A percentile compares a stretch with the other conserved stretches of the same genome.
Evolutionary conservation across 1,140 invertebrate species (phyloP).

Genomic region (Andrena cerasifolii): DNA sequence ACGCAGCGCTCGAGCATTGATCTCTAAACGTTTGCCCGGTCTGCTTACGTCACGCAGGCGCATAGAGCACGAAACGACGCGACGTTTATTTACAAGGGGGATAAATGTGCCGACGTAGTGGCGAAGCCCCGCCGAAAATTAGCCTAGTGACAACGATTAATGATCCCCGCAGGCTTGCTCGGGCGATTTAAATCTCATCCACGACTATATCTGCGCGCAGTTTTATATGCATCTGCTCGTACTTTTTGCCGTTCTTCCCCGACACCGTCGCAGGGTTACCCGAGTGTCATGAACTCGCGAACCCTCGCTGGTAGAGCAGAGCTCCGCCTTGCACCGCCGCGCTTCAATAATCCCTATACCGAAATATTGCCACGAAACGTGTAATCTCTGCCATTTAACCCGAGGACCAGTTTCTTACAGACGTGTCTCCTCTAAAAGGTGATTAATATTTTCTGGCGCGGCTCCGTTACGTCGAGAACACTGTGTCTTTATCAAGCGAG

Average conservation of each 20-base stretch:
- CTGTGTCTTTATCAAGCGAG: conserved; percentile 22
- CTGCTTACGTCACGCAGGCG: neutral
- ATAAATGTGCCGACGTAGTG: conserved; percentile 60
- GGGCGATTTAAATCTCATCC: conserved; percentile 68
- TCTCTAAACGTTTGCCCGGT: neutral
- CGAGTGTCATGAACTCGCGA: conserved; percentile 60
- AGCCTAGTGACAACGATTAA: conserved; percentile 65
- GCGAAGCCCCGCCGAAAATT: conserved; percentile 59
- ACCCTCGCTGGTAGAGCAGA: conserved; percentile 17
- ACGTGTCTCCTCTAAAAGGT: neutral
- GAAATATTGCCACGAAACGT: neutral
- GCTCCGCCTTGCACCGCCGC: conserved; percentile 28
- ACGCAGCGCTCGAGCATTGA: no score
- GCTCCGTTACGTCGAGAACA: neutral
- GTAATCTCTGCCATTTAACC: neutral
- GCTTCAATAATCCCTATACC: neutral
- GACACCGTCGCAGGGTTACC: conserved; percentile 51
- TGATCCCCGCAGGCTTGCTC: conserved; percentile 49
- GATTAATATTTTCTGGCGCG: neutral
- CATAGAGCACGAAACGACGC: neutral
- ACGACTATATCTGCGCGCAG: conserved; percentile 45
- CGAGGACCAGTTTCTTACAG: no score
- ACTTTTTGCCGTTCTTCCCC: conserved; percentile 55
- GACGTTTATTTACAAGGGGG: conserved; percentile 36
- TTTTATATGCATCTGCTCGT: conserved; percentile 58